Conservation (phyloP, 2,797 vertebrate species). For the Carduelis carduelis region DNA sequence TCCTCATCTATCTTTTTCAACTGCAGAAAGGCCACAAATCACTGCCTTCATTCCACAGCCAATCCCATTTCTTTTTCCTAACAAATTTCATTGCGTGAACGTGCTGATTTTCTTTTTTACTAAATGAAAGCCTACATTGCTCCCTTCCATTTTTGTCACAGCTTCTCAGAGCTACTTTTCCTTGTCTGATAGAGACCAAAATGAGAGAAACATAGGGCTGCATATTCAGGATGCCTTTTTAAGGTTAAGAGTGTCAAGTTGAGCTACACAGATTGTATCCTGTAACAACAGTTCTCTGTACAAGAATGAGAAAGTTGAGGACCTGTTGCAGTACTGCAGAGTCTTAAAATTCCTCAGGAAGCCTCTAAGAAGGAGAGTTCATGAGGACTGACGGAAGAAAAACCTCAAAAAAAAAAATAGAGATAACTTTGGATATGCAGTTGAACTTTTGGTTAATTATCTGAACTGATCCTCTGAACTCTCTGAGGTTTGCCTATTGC, state of each 20-base stretch:
- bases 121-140: not conserved
- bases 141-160: not conserved
- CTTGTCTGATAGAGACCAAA: not conserved
- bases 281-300: not conserved
- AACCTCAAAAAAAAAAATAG: not conserved
- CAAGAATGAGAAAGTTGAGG: not conserved
- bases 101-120: not conserved
- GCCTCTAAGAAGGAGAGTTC: not conserved
- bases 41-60: not conserved
- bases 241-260: not conserved
- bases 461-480: slow-evolving; percentile 70
- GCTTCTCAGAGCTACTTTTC: not conserved
- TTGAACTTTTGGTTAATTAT: slow-evolving; percentile 70
- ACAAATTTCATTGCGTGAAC: not conserved
- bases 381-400: not conserved
- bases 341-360: not conserved
- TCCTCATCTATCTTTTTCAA: not conserved
- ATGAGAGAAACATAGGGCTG: not conserved
- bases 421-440: slow-evolving; percentile 52
- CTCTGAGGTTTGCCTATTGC: slow-evolving; percentile 62
- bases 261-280: not conserved
- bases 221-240: not conserved
- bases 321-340: not conserved
- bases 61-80: not conserved
- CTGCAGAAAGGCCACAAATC: not conserved